Base-by-base conservation (phyloP, 2,888 invertebrate genomes). In the Elegia similella region DNA sequence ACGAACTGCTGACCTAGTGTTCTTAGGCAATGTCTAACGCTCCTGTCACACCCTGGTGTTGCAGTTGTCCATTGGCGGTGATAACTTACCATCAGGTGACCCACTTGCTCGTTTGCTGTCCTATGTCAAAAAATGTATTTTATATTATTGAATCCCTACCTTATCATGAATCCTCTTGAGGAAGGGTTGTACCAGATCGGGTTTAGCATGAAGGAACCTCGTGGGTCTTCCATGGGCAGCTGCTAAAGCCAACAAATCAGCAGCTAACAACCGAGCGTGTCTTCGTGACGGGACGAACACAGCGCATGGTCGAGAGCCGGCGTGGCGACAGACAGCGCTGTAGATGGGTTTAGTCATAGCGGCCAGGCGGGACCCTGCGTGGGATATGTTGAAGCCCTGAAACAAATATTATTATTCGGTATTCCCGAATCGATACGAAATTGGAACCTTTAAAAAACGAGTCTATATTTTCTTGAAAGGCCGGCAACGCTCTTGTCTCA, bases 341-440 rank as follows among this genome's bases (percentile, higher is more conserved):
- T 99, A 99, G 0, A 98, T 96, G 0, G 99, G 99, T 78, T 99
- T 98, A 0, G 97, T 96, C 99, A 99, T 99, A 0, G 99, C 98
- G 0, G 98, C 96, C 32, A 99, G 93, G 10, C 99, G 94, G 0
- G 99, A 98, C 0, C 97, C 97, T 77, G 98, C 99, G 91, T 99
- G 99, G 0, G 98, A 98, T 44, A 99, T 96, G 91, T 99, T 99
- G 86, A 98, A 97, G 13, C 99, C 99, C 94, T 97, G 86, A 1
- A 13, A 47, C 6, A 42, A 15, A 30, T n/a, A 17, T 47, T 7
- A 23, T 6, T 5, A 47, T 12, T 23, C 23, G 23, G 23, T 23
- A 23, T 3, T 23, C 5, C 23, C n/a, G n/a, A n/a, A n/a, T n/a
- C n/a, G n/a, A n/a, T n/a, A n/a, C n/a, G n/a, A n/a, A n/a, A n/a